phyloP scores from a whole-genome alignment of 2,113 vertebrate species.

The Leucosticte australis region DNA sequence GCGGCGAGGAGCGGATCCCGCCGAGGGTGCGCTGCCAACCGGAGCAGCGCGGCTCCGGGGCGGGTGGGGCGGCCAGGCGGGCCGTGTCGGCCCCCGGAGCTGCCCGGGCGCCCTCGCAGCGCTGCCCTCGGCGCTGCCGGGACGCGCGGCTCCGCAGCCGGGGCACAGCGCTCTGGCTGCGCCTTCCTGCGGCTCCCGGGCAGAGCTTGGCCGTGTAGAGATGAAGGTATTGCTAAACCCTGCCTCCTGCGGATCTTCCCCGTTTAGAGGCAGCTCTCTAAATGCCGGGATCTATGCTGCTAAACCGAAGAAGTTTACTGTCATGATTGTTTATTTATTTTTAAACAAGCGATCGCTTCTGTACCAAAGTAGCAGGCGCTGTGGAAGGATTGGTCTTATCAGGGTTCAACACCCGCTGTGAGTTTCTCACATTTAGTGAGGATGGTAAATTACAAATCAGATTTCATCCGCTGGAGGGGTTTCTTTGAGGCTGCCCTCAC shows the following conservation, averaged over 20 bases:
- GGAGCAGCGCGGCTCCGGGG: background rate
- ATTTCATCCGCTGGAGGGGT: background rate
- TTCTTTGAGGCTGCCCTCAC: background rate
- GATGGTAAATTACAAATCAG: background rate
- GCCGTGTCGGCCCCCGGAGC: too few species aligned
- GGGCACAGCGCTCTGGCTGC: background rate
- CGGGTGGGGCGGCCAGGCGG: background rate
- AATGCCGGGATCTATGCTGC: background rate
- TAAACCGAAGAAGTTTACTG: background rate
- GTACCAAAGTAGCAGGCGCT: background rate
- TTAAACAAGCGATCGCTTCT: background rate
- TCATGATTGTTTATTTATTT: background rate
- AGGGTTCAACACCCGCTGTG: background rate
- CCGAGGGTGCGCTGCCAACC: background rate
- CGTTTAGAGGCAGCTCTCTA: too few species aligned
- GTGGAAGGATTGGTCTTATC: background rate
- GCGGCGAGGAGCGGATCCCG: background rate
- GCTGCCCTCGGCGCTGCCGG: background rate
- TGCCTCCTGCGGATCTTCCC: background rate
- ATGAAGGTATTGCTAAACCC: background rate
- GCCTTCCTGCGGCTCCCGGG: background rate
- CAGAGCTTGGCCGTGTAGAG: background rate
- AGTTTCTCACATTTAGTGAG: background rate
- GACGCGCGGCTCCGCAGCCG: background rate
- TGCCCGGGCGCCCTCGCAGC: background rate